Conservation (phyloP, 2,797 vertebrate species). For the Mionectes olivaceus region DNA sequence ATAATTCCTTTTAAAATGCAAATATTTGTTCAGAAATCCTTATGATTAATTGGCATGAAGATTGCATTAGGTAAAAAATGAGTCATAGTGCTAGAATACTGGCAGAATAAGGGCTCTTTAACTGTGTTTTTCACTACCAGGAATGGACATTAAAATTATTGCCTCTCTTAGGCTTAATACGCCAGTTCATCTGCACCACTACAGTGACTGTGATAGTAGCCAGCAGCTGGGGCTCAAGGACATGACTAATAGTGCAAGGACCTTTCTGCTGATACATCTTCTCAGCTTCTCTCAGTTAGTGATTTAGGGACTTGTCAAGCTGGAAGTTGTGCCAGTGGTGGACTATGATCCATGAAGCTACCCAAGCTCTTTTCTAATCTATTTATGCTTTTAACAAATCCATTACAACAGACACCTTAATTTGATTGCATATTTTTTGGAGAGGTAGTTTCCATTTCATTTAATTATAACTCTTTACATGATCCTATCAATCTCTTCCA, state of each 20-base stretch:
- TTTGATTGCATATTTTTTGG: not conserved
- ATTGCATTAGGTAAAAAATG: slow-evolving; percentile 13
- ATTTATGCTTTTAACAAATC: not conserved
- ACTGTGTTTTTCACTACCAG: not conserved
- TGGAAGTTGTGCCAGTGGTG: not conserved
- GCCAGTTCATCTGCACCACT: not conserved
- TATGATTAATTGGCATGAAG: slow-evolving; percentile 12
- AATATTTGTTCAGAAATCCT: slow-evolving; percentile 45
- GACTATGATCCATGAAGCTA: not conserved
- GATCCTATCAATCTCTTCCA: not conserved
- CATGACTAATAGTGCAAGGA: not conserved
- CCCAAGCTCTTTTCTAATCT: not conserved
- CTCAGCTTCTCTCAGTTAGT: not conserved
- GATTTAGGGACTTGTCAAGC: not conserved
- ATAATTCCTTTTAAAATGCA: slow-evolving; percentile 1
- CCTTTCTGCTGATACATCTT: not conserved
- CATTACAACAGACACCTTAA: not conserved
- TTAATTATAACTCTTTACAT: not conserved
- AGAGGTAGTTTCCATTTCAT: not conserved
- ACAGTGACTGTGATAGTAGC: not conserved
- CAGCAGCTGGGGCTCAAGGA: not conserved
- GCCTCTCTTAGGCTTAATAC: not conserved
- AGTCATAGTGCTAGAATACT: not conserved
- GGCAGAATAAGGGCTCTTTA: not conserved
- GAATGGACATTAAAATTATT: not conserved